A percentile compares a stretch with the other conserved stretches of the same genome.
Evolutionary conservation across 2,888 invertebrate species (phyloP).

Genomic region (Hyposoter didymator): DNA sequence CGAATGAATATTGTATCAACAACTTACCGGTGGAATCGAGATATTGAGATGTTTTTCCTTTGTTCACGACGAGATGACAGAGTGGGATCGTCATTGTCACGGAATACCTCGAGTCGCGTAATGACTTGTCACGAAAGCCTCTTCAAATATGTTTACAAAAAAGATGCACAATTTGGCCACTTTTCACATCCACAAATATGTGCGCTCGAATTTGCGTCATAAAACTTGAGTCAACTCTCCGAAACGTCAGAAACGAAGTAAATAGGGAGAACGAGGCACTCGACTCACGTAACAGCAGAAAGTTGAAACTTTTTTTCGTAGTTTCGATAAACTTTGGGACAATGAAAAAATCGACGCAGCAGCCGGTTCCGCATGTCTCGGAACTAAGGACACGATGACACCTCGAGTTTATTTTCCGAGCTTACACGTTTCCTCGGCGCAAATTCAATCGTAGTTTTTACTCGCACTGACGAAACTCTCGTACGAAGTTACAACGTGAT

Average conservation of each 20-base stretch:
- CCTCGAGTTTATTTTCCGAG: not conserved
- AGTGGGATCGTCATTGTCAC: slow-evolving; percentile 65
- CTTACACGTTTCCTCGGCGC: not conserved
- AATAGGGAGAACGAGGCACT: not conserved
- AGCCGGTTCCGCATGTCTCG: slow-evolving; percentile 27
- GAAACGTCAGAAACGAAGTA: not conserved
- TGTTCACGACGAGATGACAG: slow-evolving; percentile 37
- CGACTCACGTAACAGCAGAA: slow-evolving; percentile 15
- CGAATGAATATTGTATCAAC: not conserved
- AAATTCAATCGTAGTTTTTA: not conserved
- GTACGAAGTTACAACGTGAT: not conserved
- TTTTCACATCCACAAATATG: not conserved
- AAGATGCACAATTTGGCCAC: not conserved
- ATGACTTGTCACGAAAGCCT: not conserved
- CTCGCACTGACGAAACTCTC: not conserved
- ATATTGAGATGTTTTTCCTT: slow-evolving; percentile 15
- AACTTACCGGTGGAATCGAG: slow-evolving; percentile 45
- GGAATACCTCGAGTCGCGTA: not conserved
- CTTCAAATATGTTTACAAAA: not conserved
- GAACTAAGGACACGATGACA: not conserved
- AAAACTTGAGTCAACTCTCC: not conserved
- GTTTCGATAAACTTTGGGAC: slow-evolving; percentile 16
- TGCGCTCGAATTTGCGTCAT: not conserved
- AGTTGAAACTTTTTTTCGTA: not conserved
- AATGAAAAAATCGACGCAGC: not conserved